Conservation (phyloP, 2,113 vertebrate species). For the Myiozetetes cayanensis region DNA sequence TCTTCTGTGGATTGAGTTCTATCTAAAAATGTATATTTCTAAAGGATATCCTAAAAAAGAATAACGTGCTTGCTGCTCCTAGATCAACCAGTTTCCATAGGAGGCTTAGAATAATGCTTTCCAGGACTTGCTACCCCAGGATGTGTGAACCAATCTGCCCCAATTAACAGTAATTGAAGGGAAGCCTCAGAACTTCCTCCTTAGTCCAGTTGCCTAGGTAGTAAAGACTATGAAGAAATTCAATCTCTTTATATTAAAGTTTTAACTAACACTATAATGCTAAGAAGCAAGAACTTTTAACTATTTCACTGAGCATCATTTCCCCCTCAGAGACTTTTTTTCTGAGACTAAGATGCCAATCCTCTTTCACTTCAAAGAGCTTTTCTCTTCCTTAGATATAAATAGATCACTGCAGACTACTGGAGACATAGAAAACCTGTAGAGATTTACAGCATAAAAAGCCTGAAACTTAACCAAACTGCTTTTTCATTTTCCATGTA, state of each 20-base stretch:
- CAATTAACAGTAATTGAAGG: neutral
- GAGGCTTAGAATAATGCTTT: neutral
- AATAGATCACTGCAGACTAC: neutral
- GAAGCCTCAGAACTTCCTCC: neutral
- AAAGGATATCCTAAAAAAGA: neutral
- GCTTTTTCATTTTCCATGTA: neutral
- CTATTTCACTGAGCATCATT: neutral
- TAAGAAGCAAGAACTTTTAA: neutral
- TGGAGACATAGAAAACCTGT: neutral
- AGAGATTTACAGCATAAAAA: neutral
- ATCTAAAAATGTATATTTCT: neutral
- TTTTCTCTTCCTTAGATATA: neutral
- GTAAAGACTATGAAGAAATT: neutral
- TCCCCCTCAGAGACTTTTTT: neutral
- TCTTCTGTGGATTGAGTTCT: neutral
- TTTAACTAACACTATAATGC: neutral
- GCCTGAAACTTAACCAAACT: neutral
- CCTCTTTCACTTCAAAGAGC: neutral
- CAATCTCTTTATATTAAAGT: neutral
- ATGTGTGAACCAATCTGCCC: neutral
- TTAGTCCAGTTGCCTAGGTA: neutral
- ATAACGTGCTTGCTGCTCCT: neutral
- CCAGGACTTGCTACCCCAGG: neutral
- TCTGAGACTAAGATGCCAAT: neutral
- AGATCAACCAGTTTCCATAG: neutral